These are phyloP conservation scores for Acipenser ruthenus DNA, from an alignment of 2,797 vertebrate species.

Conservation along the genomic window DNA sequence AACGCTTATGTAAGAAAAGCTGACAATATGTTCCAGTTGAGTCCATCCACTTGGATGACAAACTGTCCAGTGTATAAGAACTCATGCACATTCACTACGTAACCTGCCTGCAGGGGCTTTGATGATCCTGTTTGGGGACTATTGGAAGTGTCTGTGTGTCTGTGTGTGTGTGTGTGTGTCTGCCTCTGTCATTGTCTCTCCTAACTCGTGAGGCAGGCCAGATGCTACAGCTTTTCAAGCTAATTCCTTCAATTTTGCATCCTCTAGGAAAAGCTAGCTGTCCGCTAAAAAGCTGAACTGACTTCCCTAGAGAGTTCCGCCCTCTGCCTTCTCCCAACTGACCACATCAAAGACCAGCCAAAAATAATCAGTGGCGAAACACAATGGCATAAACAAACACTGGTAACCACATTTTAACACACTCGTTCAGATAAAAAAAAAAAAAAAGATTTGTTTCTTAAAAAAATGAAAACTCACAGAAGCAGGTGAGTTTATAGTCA, in stretches of 20 bases:
- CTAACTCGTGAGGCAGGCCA: slow-evolving; percentile 14
- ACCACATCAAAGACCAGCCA: slow-evolving; percentile 31
- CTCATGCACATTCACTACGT: neutral
- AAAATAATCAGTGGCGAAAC: slow-evolving; percentile 33
- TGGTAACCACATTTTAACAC: slow-evolving; percentile 28
- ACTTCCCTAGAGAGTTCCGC: slow-evolving; percentile 31
- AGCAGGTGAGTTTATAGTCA: too few relatives aligned
- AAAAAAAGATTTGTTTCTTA: too few relatives aligned
- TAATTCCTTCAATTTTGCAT: slow-evolving; percentile 10
- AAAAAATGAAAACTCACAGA: too few relatives aligned
- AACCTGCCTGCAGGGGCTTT: slow-evolving; percentile 12
- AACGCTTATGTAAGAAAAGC: slow-evolving; percentile 39
- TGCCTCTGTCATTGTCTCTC: slow-evolving; percentile 14
- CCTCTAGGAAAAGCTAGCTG: slow-evolving; percentile 19
- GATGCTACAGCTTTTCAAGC: slow-evolving; percentile 25
- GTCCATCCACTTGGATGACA: slow-evolving; percentile 10
- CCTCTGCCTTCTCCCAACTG: slow-evolving; percentile 30
- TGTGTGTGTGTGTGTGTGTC: slow-evolving; percentile 16
- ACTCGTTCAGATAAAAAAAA: slow-evolving; percentile 29
- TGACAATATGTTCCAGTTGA: slow-evolving; percentile 21
- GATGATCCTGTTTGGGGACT: slow-evolving; percentile 11
- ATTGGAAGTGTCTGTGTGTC: slow-evolving; percentile 15
- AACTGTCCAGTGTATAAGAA: slow-evolving; percentile 13
- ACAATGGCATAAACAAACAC: slow-evolving; percentile 39
- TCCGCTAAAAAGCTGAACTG: slow-evolving; percentile 21